phyloP scores from a whole-genome alignment of 2,888 invertebrate species.

The Boloria selene region DNA sequence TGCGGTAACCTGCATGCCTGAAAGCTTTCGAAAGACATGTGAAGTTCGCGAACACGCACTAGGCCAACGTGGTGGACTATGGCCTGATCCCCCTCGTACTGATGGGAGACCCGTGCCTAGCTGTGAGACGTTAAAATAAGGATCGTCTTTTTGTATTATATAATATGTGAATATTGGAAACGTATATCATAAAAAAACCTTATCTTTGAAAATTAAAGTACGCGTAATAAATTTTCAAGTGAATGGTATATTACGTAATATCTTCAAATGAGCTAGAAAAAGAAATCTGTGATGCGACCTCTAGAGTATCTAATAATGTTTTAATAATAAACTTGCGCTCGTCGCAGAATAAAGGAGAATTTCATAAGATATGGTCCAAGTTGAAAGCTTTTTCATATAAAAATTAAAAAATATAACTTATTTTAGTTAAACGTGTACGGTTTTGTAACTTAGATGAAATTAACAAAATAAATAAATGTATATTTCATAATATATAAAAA shows the following conservation, averaged over 20 bases:
- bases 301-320: slow-evolving; percentile 65
- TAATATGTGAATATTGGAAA: too few species aligned
- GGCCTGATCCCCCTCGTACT: too few species aligned
- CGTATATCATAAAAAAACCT: neutral
- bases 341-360: slow-evolving; percentile 49
- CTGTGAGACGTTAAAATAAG: too few species aligned
- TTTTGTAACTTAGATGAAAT: neutral
- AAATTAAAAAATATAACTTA: neutral
- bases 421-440: neutral
- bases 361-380: slow-evolving; percentile 41
- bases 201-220: slow-evolving; percentile 1
- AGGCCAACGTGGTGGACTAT: too few species aligned
- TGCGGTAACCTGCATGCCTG: too few species aligned
- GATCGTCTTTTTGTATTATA: too few species aligned
- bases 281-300: slow-evolving; percentile 20
- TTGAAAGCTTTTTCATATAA: slow-evolving; percentile 10
- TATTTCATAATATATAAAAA: too few species aligned
- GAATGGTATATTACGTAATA: slow-evolving; percentile 15
- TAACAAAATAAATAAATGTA: too few species aligned
- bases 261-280: slow-evolving; percentile 16
- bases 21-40: too few species aligned
- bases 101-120: too few species aligned
- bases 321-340: slow-evolving; percentile 68
- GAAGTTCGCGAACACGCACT: too few species aligned
- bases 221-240: slow-evolving; percentile 8